These are phyloP conservation scores for Pangasius mekongensis DNA, from an alignment of 2,797 vertebrate species.

Conservation along the genomic window DNA sequence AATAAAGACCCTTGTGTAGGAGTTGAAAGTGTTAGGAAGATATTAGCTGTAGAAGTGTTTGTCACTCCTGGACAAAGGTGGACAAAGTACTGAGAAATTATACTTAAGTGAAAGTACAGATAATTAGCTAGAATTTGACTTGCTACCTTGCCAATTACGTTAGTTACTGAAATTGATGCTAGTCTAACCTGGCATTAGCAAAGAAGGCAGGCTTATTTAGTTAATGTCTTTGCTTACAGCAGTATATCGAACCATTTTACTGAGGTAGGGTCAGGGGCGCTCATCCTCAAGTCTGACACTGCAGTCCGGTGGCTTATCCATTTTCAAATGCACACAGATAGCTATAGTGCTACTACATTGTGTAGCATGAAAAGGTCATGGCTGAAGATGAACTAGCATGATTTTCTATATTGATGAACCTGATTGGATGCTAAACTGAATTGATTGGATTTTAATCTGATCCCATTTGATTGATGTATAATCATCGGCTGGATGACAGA, in stretches of 20 bases:
- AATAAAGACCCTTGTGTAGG: too few relatives aligned
- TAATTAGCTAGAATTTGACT: conserved; percentile 1
- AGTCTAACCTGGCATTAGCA: not conserved
- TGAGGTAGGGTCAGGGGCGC: not conserved
- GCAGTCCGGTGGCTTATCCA: not conserved
- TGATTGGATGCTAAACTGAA: not conserved
- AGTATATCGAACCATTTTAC: not conserved
- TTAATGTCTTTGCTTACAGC: not conserved
- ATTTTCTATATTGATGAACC: not conserved
- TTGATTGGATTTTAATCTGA: not conserved
- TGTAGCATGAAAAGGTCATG: not conserved
- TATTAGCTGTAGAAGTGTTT: not conserved
- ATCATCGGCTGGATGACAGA: not conserved
- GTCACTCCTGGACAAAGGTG: too few relatives aligned
- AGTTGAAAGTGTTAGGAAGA: not conserved
- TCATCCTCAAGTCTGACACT: not conserved
- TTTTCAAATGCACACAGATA: not conserved
- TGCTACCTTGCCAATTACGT: not conserved
- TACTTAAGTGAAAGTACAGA: not conserved
- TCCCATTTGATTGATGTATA: not conserved
- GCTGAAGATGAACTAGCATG: not conserved
- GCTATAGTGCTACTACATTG: not conserved
- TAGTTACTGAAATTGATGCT: not conserved
- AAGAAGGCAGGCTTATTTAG: not conserved
- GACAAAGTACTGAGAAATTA: not conserved